A percentile compares a stretch with the other conserved stretches of the same genome.
Evolutionary conservation across 2,888 invertebrate species (phyloP).

Genomic region (Agriopis aurantiaria): DNA sequence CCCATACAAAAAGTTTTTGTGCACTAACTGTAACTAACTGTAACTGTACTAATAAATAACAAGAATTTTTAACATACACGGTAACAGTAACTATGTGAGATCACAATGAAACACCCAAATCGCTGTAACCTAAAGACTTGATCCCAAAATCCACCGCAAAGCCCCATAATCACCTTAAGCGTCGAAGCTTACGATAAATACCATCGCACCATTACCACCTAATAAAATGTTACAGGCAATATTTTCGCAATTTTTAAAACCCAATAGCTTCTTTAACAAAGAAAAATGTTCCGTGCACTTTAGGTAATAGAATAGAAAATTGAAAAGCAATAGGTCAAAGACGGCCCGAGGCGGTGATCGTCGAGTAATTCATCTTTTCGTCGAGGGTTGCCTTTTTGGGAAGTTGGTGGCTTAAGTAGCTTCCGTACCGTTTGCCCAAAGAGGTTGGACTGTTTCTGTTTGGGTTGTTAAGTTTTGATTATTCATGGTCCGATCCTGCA

Average conservation of each 20-base stretch:
- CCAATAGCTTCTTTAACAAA: conserved; percentile 53
- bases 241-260: conserved; percentile 59
- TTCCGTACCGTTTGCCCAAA: conserved; percentile 30
- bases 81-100: not conserved
- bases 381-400: conserved; percentile 43
- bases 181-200: conserved; percentile 52
- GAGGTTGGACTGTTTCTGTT: conserved; percentile 27
- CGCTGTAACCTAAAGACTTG: conserved; percentile 18
- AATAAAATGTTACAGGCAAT: conserved; percentile 57
- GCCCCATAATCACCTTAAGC: conserved; percentile 44
- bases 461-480: conserved; percentile 15
- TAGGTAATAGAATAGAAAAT: conserved; percentile 68
- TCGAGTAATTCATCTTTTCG: conserved; percentile 43
- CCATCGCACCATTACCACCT: conserved; percentile 53
- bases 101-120: conserved; percentile 1
- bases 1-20: no score
- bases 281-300: conserved; percentile 53
- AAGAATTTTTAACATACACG: not conserved
- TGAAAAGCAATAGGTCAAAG: conserved; percentile 63
- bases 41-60: not conserved
- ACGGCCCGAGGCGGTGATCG: conserved; percentile 47
- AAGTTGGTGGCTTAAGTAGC: conserved; percentile 35
- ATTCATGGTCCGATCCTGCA: conserved; percentile 4
- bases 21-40: no score
- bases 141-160: conserved; percentile 34